Base-by-base conservation (phyloP, 2,113 vertebrate genomes). In the Chrysemys picta region DNA sequence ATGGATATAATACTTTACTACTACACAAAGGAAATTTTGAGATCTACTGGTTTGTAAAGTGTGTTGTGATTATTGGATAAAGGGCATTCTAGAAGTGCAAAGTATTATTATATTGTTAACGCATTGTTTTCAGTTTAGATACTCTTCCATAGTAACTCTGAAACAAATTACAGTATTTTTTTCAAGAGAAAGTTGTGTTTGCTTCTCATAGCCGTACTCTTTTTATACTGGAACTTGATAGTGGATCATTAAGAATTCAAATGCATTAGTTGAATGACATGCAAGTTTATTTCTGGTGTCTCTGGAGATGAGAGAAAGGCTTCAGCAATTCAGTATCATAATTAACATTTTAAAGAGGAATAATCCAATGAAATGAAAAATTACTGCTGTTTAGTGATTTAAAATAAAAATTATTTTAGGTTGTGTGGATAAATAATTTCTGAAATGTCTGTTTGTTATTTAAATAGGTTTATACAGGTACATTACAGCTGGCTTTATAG, bases 291-390 rank as follows among this genome's bases (percentile, higher is more conserved):
- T 87, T 95, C 52, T 76, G 85, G 54, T 45, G 45, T 80, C 24
- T 85, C 82, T 93, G 84, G 85, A 56, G 93, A 59, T 93, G 80
- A 90, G 2, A 84, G 42, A 91, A 49, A 88, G 29, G 12, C 69
- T 91, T 27, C 5, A 85, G 31, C 49, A 88, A 59, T 89, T 91
- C 13, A 93, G 14, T 80, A 35, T 93, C 16, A 56, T 89, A 59
- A 87, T 88, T 84, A 87, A 96, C 53, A 84, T 91, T 90, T 84
- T 79, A 78, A 86, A 84, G 75, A 87, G 93, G 19, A 85, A n/a
- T 65, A 91, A 57, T 72, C 88, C 35, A 80, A 56, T 94, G 75
- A 84, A 50, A 56, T 91, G 42, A 89, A 89, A 94, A 82, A 42
- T n/a, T 3, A 24, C 14, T 80, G 35, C 56, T n/a, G 17, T 45